These are phyloP conservation scores for Stichopus horrens DNA, from an alignment of 53 echinoderm and acorn worm genomes.

Conservation along the genomic window DNA sequence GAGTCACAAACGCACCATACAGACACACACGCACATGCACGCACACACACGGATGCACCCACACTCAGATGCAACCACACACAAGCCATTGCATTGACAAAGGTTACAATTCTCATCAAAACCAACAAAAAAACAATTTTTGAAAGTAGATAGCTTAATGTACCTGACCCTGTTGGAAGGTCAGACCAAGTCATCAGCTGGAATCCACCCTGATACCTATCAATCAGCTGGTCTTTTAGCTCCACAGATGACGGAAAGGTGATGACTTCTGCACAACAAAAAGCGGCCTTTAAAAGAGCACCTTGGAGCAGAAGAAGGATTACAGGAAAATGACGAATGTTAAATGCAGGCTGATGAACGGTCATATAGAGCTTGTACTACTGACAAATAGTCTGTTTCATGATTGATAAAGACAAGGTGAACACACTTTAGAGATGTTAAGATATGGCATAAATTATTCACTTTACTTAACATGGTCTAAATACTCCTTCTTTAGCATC, in stretches of 20 bases:
- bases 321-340: not conserved
- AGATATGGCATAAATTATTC: no score
- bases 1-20: no score
- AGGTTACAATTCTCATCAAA: no score
- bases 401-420: not conserved
- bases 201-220: conserved; percentile 84
- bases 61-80: no score
- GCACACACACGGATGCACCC: no score
- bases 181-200: conserved; percentile 91
- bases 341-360: not conserved
- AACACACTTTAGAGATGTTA: not conserved
- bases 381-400: not conserved
- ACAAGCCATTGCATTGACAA: no score
- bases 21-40: no score
- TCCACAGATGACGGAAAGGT: conserved; percentile 60
- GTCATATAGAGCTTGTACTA: not conserved
- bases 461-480: no score
- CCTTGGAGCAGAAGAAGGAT: conserved; percentile 50
- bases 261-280: conserved; percentile 86
- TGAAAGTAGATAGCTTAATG: no score
- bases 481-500: no score
- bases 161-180: conserved; percentile 93
- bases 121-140: no score
- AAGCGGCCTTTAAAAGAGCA: conserved; percentile 84
- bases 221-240: conserved; percentile 76